A percentile compares a stretch with the other conserved stretches of the same genome.
Evolutionary conservation across 2,797 vertebrate genomes (phyloP).

Genomic region (Todus mexicanus): DNA sequence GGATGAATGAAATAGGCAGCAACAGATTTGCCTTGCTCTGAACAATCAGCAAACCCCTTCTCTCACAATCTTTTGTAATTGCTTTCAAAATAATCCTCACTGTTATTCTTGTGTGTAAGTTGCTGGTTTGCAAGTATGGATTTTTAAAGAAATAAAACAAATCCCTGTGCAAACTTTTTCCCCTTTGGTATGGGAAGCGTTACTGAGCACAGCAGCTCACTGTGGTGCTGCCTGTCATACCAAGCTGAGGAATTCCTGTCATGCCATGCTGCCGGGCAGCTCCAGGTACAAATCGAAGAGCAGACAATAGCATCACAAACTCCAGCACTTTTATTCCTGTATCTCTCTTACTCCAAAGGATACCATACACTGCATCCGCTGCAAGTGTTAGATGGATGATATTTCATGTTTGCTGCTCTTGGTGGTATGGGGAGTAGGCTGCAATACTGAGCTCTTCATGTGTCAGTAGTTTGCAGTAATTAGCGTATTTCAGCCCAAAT

Average conservation of each 20-base stretch:
- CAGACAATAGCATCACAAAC: neutral
- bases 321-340: neutral
- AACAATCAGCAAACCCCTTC: constrained; percentile 20
- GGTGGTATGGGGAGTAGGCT: neutral
- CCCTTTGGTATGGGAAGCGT: neutral
- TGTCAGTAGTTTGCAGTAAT: constrained; percentile 37
- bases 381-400: neutral
- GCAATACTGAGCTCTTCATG: constrained; percentile 37
- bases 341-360: neutral
- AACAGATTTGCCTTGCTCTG: constrained; percentile 13
- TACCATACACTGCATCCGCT: neutral
- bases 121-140: neutral
- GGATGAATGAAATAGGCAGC: constrained; percentile 51
- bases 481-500: constrained; percentile 49
- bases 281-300: neutral
- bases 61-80: neutral
- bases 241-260: neutral
- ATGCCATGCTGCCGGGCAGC: neutral
- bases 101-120: neutral
- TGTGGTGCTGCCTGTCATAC: neutral
- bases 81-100: constrained; percentile 10
- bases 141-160: neutral
- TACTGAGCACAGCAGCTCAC: neutral
- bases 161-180: neutral
- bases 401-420: neutral